These are phyloP conservation scores for Ifrita kowaldi DNA, from an alignment of 2,113 vertebrate genomes.

Conservation along the genomic window DNA sequence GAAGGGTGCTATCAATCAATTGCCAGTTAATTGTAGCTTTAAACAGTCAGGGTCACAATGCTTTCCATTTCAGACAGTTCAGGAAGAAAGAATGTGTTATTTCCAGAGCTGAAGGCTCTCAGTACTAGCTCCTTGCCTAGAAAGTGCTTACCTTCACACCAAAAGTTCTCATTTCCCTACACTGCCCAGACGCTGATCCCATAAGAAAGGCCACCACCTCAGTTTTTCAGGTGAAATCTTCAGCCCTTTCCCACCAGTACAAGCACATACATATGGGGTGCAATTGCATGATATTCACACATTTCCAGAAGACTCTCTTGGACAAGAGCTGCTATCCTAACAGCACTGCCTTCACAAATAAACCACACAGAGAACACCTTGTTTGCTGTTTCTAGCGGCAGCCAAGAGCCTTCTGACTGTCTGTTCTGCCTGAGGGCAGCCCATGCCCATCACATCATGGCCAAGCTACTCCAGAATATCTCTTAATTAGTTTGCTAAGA, in stretches of 20 bases:
- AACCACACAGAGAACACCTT: background rate
- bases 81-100: background rate
- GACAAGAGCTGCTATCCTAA: background rate
- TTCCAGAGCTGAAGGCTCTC: background rate
- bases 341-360: background rate
- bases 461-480: background rate
- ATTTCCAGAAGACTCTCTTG: background rate
- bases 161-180: background rate
- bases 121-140: background rate
- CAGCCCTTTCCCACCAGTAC: background rate
- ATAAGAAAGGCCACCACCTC: background rate
- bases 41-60: background rate
- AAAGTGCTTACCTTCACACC: background rate
- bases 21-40: background rate
- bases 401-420: background rate
- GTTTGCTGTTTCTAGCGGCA: background rate
- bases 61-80: background rate
- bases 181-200: background rate
- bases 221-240: background rate
- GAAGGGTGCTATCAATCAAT: background rate
- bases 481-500: background rate
- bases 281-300: background rate
- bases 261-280: background rate
- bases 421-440: background rate
- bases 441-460: background rate